Base-by-base conservation (phyloP, 2,888 invertebrate species). In the Drosophila prolongata region DNA sequence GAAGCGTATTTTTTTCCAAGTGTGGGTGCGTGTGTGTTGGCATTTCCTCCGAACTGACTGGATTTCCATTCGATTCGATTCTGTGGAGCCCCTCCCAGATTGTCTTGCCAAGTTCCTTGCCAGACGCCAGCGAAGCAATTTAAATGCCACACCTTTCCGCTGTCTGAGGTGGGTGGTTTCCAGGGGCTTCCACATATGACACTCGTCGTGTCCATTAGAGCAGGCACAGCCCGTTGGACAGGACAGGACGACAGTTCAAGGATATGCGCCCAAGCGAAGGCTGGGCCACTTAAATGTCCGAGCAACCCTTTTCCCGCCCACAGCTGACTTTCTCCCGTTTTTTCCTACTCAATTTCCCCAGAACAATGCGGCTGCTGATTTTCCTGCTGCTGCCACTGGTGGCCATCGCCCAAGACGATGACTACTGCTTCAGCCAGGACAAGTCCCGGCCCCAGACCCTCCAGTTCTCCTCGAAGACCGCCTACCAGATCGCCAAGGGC, bases 401-500 rank as follows among this genome's bases (percentile, higher is more conserved):
- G 79, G 76, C 76, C 24, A 47, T 87, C 60, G 65, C 56, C 54
- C 54, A 76, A 55, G 77, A 64, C 11, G 47, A 59, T 55, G 90
- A 89, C 70, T 92, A 92, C 56, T 92, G 92, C 70, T 92, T 91
- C 59, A 88, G 86, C 65, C 87, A 83, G 66, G 92, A 92, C 57
- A 64, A 59, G 10, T 90, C 90, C 27, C 89, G 90, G 3, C 62
- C 68, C 30, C 92, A 92, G 77, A 91, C 90, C 2, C 87, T 89
- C 30, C 93, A 94, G 57, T 96, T 96, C 89, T 95, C 94, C 10
- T 94, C 95, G 6, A 96, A 96, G 92, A 96, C 97, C 0, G 95
- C 96, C 0, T 97, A 97, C 89, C 94, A 95, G 80, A 95, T 95
- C 79, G 94, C 95, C 14, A 94, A 94, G 71, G 94, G 94, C 46